phyloP scores from a whole-genome alignment of 1,140 invertebrate species.

The Rhyzopertha dominica region DNA sequence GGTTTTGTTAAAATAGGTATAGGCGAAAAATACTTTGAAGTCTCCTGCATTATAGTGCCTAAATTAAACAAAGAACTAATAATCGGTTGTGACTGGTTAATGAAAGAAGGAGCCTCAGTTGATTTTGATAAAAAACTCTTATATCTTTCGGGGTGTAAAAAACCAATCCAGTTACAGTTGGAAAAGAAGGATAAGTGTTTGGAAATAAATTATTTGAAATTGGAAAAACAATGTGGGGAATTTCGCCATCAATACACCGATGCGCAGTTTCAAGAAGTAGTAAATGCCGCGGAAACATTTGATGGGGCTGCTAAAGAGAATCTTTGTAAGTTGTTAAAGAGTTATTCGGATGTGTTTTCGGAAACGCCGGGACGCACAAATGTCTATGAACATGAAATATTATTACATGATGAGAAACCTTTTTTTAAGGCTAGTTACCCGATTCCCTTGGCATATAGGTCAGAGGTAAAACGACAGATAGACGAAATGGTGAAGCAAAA shows the following conservation, averaged over 20 bases:
- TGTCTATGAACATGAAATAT: not conserved
- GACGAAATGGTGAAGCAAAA: not conserved
- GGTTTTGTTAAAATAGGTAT: slow-evolving; percentile 1
- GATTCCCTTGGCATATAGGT: not conserved
- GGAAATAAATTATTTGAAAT: no score
- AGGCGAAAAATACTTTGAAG: not conserved
- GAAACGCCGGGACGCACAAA: slow-evolving; percentile 1
- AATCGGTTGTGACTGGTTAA: slow-evolving; percentile 30
- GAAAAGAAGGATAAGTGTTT: no score
- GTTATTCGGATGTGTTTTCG: not conserved
- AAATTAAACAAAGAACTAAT: slow-evolving; percentile 22
- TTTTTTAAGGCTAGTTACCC: not conserved
- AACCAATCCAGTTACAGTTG: no score
- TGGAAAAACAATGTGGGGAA: no score
- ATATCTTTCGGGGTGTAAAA: no score
- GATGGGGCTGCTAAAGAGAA: not conserved
- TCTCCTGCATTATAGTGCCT: slow-evolving; percentile 21
- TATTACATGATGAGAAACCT: not conserved
- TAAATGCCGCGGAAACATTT: not conserved
- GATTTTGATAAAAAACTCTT: slow-evolving; percentile 11
- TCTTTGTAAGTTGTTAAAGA: not conserved
- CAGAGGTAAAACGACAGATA: not conserved
- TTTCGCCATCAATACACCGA: no score
- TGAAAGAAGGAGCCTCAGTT: slow-evolving; percentile 12
- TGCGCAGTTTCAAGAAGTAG: not conserved